These are phyloP conservation scores for Hirundo rustica DNA, from an alignment of 2,797 vertebrate species.

Conservation along the genomic window DNA sequence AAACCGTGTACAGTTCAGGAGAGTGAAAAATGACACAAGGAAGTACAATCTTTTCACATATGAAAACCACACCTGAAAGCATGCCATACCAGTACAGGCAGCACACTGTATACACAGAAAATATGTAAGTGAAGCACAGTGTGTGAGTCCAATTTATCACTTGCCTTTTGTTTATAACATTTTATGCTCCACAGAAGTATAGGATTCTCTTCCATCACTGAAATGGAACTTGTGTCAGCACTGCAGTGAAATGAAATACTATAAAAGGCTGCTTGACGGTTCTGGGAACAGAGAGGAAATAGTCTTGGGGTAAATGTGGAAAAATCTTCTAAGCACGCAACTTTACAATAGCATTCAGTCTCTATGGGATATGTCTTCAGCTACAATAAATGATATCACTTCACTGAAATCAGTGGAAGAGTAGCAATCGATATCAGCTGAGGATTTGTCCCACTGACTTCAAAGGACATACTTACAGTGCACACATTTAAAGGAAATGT, in stretches of 20 bases:
- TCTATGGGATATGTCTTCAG: neutral
- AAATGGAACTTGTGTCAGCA: constrained; percentile 31
- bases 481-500: neutral
- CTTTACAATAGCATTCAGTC: constrained; percentile 20
- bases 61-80: neutral
- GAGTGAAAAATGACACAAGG: neutral
- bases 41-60: neutral
- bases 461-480: neutral
- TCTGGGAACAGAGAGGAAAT: constrained; percentile 13
- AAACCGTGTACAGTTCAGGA: neutral
- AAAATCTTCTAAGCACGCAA: constrained; percentile 20
- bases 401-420: neutral
- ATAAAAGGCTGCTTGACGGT: constrained; percentile 1
- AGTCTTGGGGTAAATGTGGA: neutral
- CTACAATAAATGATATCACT: constrained; percentile 18
- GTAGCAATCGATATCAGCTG: neutral
- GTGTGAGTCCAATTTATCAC: neutral
- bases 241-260: constrained; percentile 32
- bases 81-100: neutral
- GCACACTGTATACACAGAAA: neutral
- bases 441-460: constrained; percentile 32
- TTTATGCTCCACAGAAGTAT: neutral
- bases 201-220: constrained; percentile 23
- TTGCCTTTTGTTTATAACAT: constrained; percentile 30
- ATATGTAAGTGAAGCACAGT: neutral